A percentile compares a stretch with the other conserved stretches of the same genome.
Conservation (phyloP, 2,888 invertebrate genomes). For the Nezara viridula region DNA sequence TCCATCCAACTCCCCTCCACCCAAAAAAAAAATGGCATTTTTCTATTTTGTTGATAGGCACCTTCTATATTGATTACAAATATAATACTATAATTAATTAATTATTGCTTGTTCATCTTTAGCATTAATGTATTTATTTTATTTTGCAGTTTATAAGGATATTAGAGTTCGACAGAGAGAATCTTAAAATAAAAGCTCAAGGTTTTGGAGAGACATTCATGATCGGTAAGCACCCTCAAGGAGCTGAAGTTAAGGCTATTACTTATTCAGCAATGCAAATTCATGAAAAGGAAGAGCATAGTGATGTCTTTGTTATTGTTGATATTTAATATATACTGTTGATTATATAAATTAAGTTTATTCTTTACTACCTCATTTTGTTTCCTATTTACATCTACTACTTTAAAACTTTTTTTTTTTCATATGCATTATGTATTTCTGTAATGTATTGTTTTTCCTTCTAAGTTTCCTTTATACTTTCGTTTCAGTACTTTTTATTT, state of each 20-base stretch:
- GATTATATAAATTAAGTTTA: background rate
- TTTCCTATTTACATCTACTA: too few relatives aligned
- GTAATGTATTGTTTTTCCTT: too few relatives aligned
- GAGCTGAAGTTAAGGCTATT: slow-evolving; percentile 98
- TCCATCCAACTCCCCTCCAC: too few relatives aligned
- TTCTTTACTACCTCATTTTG: background rate
- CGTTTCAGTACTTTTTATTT: too few relatives aligned
- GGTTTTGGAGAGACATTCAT: slow-evolving; percentile 94
- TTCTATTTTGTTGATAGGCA: too few relatives aligned
- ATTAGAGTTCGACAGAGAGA: slow-evolving; percentile 86
- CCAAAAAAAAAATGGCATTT: too few relatives aligned
- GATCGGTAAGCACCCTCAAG: slow-evolving; percentile 95
- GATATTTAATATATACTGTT: slow-evolving; percentile 81
- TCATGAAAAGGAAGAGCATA: slow-evolving; percentile 76
- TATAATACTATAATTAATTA: too few relatives aligned
- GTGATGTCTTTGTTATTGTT: slow-evolving; percentile 96
- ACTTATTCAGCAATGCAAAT: slow-evolving; percentile 99
- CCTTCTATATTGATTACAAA: too few relatives aligned
- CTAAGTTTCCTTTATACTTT: too few relatives aligned
- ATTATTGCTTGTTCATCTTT: background rate
- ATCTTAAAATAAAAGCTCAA: slow-evolving; percentile 81
- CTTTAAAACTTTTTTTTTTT: too few relatives aligned
- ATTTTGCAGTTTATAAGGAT: slow-evolving; percentile 86
- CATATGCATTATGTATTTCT: too few relatives aligned
- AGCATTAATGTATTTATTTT: background rate